phyloP scores from a whole-genome alignment of 2,888 invertebrate species.

The Agrochola macilenta region DNA sequence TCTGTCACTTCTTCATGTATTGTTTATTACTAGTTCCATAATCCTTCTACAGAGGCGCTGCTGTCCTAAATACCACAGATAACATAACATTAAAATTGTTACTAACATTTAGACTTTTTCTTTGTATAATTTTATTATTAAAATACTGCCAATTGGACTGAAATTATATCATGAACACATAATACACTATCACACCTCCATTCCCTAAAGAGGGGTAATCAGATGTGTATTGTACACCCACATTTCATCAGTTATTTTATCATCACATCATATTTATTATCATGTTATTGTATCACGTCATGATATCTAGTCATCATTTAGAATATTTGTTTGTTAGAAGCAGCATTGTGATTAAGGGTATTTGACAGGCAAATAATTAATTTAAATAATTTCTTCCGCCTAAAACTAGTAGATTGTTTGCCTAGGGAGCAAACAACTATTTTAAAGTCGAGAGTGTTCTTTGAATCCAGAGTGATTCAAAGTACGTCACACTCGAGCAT shows the following conservation, averaged over 20 bases:
- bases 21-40: conserved; percentile 12
- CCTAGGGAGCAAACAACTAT: too few relatives aligned
- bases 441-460: too few relatives aligned
- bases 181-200: not conserved
- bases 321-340: conserved; percentile 16
- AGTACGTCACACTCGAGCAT: too few relatives aligned
- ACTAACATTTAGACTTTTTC: conserved; percentile 10
- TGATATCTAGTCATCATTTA: conserved; percentile 43
- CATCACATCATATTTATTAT: not conserved
- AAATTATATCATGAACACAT: conserved; percentile 28
- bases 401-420: not conserved
- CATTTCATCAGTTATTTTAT: not conserved
- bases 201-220: fast-evolving
- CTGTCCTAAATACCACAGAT: not conserved
- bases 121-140: conserved; percentile 47
- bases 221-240: not conserved
- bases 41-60: not conserved
- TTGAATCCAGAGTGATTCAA: too few relatives aligned
- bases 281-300: conserved; percentile 3
- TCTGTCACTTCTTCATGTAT: not conserved
- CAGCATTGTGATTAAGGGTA: conserved; percentile 3
- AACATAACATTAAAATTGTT: conserved; percentile 4
- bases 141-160: conserved; percentile 72
- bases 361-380: not conserved
- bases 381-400: not conserved